Evolutionary conservation across 2,113 vertebrate genomes (phyloP).

Genomic region (Setophaga petechia): DNA sequence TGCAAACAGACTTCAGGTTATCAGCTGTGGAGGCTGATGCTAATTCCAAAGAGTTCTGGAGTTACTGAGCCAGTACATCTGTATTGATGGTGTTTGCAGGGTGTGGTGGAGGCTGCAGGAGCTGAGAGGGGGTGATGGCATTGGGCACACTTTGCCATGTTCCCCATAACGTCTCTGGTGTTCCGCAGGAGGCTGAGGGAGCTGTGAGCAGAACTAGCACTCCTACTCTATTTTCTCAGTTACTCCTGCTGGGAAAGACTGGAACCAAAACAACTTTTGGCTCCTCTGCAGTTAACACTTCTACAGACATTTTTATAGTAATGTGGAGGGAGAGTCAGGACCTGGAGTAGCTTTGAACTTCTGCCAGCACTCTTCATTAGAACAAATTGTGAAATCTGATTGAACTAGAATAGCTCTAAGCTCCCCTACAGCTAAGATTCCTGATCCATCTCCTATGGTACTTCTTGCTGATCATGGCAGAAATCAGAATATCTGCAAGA

Average conservation of each 20-base stretch:
- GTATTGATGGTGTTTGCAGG: neutral
- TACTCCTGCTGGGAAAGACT: constrained; percentile 50
- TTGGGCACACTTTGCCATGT: neutral
- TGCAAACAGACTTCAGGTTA: constrained; percentile 59
- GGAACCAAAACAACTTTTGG: constrained; percentile 58
- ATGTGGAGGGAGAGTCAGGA: constrained; percentile 45
- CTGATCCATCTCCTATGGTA: neutral
- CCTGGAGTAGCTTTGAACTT: constrained; percentile 55
- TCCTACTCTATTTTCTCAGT: constrained; percentile 49
- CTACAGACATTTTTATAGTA: constrained; percentile 48
- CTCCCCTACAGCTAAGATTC: constrained; percentile 39
- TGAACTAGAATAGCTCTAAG: constrained; percentile 59
- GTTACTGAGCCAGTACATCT: neutral
- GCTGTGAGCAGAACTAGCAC: constrained; percentile 29
- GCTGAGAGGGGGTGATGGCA: neutral
- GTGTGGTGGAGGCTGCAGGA: neutral
- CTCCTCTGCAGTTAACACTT: constrained; percentile 59
- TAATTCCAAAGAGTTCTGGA: constrained; percentile 53
- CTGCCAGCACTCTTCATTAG: constrained; percentile 54
- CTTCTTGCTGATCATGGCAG: neutral
- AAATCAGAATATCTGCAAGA: neutral
- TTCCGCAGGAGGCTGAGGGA: constrained; percentile 21
- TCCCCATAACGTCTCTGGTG: neutral
- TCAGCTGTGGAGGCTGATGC: constrained; percentile 56
- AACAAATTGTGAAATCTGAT: constrained; percentile 58